A percentile compares a stretch with the other conserved stretches of the same genome.
phyloP scores from a whole-genome alignment of 2,888 invertebrate species.

The Salticus scenicus region DNA sequence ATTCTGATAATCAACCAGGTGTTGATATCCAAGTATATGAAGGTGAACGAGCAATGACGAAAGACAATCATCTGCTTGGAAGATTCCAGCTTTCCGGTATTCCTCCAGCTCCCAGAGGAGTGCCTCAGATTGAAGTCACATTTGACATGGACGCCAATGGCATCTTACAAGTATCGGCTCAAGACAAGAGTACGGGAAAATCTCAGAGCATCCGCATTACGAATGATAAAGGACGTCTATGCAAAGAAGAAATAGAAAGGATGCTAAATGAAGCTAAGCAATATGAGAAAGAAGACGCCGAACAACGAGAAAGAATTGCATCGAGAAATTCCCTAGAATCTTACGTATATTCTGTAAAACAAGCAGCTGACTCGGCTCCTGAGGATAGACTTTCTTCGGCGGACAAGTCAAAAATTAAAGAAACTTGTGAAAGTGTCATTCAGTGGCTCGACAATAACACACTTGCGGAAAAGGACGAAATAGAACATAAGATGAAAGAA shows the following conservation, averaged over 20 bases:
- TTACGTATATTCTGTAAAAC: slow-evolving; percentile 83
- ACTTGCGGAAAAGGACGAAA: slow-evolving; percentile 85
- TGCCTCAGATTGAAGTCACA: no score
- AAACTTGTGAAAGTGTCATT: slow-evolving; percentile 81
- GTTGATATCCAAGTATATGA: slow-evolving; percentile 89
- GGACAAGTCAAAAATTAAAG: no score
- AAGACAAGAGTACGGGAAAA: no score
- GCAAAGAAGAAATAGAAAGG: slow-evolving; percentile 76
- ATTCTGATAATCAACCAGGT: slow-evolving; percentile 92
- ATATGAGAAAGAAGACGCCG: slow-evolving; percentile 84
- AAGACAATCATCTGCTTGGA: slow-evolving; percentile 87
- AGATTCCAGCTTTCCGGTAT: no score
- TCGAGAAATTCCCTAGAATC: slow-evolving; percentile 88
- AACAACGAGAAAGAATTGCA: slow-evolving; percentile 82
- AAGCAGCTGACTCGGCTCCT: no score
- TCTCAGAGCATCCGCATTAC: no score
- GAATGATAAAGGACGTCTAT: slow-evolving; percentile 75
- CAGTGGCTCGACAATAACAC: slow-evolving; percentile 88
- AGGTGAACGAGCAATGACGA: no score
- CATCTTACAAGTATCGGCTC: no score
- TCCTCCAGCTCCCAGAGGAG: no score
- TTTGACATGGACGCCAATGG: no score
- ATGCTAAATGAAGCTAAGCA: slow-evolving; percentile 80
- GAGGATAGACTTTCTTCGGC: no score
- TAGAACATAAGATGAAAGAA: no score